A percentile compares a stretch with the other conserved stretches of the same genome.
Evolutionary conservation across 2,113 vertebrate genomes (phyloP).

Genomic region (Hippoglossus stenolepis): DNA sequence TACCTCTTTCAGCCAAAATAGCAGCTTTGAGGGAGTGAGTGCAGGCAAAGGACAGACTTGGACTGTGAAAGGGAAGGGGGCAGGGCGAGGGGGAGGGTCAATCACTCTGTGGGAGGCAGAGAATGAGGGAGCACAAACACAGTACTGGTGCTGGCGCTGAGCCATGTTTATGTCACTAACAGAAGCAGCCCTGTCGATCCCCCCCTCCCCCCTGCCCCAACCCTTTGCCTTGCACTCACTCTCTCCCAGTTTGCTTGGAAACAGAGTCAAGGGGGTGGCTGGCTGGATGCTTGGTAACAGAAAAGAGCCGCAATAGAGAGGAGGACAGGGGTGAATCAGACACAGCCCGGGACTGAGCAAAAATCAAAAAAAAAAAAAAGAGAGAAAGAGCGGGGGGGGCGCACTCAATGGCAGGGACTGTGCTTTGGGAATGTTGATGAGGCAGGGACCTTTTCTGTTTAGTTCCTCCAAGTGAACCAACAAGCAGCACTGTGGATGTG

Average conservation of each 20-base stretch:
- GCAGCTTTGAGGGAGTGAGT: conserved; percentile 65
- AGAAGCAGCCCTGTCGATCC: conserved; percentile 76
- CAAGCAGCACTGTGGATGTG: conserved; percentile 67
- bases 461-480: conserved; percentile 62
- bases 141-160: conserved; percentile 72
- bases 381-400: conserved; percentile 2
- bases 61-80: conserved; percentile 50
- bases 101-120: conserved; percentile 73
- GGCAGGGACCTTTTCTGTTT: conserved; percentile 66
- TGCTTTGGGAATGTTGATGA: conserved; percentile 81
- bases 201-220: conserved; percentile 16
- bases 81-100: conserved; percentile 55
- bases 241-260: conserved; percentile 71
- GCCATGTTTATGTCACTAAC: conserved; percentile 81
- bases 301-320: conserved; percentile 54
- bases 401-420: conserved; percentile 65
- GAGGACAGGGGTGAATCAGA: conserved; percentile 65
- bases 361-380: conserved; percentile 66
- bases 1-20: conserved; percentile 68
- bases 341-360: conserved; percentile 56
- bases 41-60: conserved; percentile 71
- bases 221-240: conserved; percentile 59
- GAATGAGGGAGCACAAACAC: conserved; percentile 73
- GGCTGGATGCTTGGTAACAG: conserved; percentile 70
- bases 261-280: conserved; percentile 71